These are phyloP conservation scores for Caenorhabditis sulstoni DNA, from an alignment of 2,888 invertebrate species.

Conservation along the genomic window DNA sequence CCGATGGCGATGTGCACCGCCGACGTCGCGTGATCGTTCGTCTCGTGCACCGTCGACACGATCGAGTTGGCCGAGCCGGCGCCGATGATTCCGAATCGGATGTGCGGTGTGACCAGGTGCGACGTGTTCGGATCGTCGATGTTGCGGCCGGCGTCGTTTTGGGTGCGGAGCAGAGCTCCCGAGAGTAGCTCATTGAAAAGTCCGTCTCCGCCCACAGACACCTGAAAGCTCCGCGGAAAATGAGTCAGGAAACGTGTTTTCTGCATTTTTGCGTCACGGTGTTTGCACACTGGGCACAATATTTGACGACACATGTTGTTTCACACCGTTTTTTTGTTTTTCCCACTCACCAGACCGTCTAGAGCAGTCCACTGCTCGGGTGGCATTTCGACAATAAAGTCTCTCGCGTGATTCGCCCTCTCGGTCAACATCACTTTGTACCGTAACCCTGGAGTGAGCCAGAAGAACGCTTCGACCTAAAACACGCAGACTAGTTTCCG, in stretches of 20 bases:
- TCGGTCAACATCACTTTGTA: conserved; percentile 86
- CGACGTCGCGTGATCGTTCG: conserved; percentile 88
- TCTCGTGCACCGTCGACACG: conserved; percentile 88
- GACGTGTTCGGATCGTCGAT: conserved; percentile 73
- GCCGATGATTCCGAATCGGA: conserved; percentile 87
- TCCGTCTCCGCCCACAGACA: conserved; percentile 91
- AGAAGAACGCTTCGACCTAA: conserved; percentile 82
- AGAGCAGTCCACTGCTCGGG: conserved; percentile 61
- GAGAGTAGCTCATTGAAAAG: conserved; percentile 89
- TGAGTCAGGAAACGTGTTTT: too few relatives aligned
- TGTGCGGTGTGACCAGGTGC: conserved; percentile 81
- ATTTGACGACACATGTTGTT: not conserved
- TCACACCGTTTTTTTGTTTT: not conserved
- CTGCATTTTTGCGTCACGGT: too few relatives aligned
- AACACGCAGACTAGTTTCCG: conserved; percentile 5
- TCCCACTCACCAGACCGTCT: conserved; percentile 58
- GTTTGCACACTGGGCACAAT: conserved; percentile 4
- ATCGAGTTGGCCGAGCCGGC: conserved; percentile 87
- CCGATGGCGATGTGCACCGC: conserved; percentile 90
- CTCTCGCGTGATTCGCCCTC: conserved; percentile 87
- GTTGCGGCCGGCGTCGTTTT: conserved; percentile 64
- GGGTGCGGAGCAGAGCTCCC: conserved; percentile 80
- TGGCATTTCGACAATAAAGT: conserved; percentile 81
- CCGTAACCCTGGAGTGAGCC: conserved; percentile 82
- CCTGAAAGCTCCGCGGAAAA: conserved; percentile 79